phyloP scores from a whole-genome alignment of 2,113 vertebrate species.

The Rousettus leschenaultii region DNA sequence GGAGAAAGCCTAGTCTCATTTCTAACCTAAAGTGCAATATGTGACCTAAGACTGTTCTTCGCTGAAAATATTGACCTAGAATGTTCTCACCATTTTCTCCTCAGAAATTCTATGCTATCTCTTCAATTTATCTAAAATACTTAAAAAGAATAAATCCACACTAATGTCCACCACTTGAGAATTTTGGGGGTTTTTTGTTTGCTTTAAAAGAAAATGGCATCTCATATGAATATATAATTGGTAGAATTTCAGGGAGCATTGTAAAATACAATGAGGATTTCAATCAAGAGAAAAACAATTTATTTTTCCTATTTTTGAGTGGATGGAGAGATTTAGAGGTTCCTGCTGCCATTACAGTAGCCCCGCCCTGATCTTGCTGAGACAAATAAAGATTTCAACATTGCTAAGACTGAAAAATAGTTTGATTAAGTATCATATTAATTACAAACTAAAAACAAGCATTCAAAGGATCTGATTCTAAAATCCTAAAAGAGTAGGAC shows the following conservation, averaged over 20 bases:
- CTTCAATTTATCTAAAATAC: background rate
- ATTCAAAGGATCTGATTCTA: background rate
- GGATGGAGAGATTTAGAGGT: background rate
- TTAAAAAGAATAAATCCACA: background rate
- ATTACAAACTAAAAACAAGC: background rate
- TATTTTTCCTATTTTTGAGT: background rate
- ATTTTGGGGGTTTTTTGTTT: background rate
- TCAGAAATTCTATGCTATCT: background rate
- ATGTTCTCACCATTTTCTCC: background rate
- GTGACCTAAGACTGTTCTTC: background rate
- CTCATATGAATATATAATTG: background rate
- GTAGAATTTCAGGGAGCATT: constrained; percentile 5
- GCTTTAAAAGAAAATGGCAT: constrained; percentile 8
- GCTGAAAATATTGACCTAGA: background rate
- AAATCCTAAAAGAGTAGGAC: background rate
- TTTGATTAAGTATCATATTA: background rate
- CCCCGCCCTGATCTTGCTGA: background rate
- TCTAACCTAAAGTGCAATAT: background rate
- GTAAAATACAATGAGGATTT: constrained; percentile 10
- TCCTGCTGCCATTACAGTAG: background rate
- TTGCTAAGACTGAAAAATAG: background rate
- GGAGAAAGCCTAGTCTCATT: background rate
- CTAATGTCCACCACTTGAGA: background rate
- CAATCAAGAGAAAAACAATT: background rate
- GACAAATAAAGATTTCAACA: background rate